Conservation (phyloP, 2,113 vertebrate genomes). For the Platichthys stellatus region DNA sequence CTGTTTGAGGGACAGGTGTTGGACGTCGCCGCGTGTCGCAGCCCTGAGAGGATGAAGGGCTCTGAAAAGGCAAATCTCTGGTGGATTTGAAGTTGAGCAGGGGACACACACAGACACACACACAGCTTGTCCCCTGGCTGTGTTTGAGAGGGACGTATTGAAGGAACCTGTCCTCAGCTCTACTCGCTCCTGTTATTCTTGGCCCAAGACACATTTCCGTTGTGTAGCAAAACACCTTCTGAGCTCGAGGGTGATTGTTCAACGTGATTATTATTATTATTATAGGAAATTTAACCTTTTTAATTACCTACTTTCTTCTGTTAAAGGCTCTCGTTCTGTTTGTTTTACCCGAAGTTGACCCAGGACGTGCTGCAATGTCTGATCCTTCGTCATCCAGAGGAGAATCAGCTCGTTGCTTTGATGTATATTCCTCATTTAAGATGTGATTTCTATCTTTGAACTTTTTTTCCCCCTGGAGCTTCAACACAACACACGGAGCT, state of each 20-base stretch:
- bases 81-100: conserved; percentile 32
- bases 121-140: conserved; percentile 30
- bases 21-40: conserved; percentile 38
- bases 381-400: conserved; percentile 28
- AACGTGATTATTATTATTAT: conserved; percentile 1
- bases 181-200: conserved; percentile 16
- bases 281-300: neutral
- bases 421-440: conserved; percentile 42
- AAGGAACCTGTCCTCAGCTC: conserved; percentile 41
- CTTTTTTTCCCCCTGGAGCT: conserved; percentile 48
- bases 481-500: conserved; percentile 31
- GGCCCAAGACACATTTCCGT: conserved; percentile 13
- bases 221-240: conserved; percentile 1
- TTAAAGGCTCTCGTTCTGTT: neutral
- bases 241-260: conserved; percentile 1
- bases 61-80: conserved; percentile 52
- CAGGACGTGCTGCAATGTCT: neutral
- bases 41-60: conserved; percentile 21
- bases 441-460: conserved; percentile 58
- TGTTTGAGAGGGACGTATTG: conserved; percentile 5
- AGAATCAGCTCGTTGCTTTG: conserved; percentile 44
- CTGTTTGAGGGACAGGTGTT: conserved; percentile 63
- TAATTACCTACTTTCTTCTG: conserved; percentile 1
- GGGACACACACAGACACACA: neutral
- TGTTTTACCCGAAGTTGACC: neutral